Base-by-base conservation (phyloP, 2,113 vertebrate genomes). In the Sinocyclocheilus maitianheensis region DNA sequence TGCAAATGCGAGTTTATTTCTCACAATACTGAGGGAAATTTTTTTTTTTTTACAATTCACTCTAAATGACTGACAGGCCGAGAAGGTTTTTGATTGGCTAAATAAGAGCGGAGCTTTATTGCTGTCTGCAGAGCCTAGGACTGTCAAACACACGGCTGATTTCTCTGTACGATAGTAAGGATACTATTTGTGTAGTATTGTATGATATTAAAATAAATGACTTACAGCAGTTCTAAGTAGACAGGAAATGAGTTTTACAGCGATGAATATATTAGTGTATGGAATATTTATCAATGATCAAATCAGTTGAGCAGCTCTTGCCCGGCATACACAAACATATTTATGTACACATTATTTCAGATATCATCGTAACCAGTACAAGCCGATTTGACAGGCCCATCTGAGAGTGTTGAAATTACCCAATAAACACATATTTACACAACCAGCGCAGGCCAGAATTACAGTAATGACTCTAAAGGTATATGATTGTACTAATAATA, bases 301-400 rank as follows among this genome's bases (percentile, higher is more conserved):
- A 5, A 80, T 24, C 5, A 9, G 34, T 46, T 24, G 24, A 18
- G 24, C 55, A 43, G 20, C 3, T 20, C n/a, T 24, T 24, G 30
- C 30, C 30, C 30, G 30, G 30, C 30, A 34, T 34, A 67, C 30
- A 71, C 26, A 37, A 18, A 7, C 16, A 22, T 40, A 11, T 34
- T 5, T 24, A 65, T n/a, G 37, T 55, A 55, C 53, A 63, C 8
- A 81, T 10, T 12, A 26, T 37, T 48, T 43, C n/a, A 43, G 12
- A 24, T 10, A 81, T 77, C 16, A 77, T 24, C 1, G 30, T 34
- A 77, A 46, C 37, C n/a, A 16, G 5, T 12, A 30, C 34, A 20
- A 72, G 1, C 13, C 34, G 22, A 5, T 67, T 18, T 55, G 81
- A 82, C 81, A 69, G 63, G 63, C 80, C 80, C 18, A 82, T 22